Evolutionary conservation across 1,140 invertebrate genomes (phyloP), one percentile per base, ranked within the genome.

Genomic region (Coelopa frigida): DNA sequence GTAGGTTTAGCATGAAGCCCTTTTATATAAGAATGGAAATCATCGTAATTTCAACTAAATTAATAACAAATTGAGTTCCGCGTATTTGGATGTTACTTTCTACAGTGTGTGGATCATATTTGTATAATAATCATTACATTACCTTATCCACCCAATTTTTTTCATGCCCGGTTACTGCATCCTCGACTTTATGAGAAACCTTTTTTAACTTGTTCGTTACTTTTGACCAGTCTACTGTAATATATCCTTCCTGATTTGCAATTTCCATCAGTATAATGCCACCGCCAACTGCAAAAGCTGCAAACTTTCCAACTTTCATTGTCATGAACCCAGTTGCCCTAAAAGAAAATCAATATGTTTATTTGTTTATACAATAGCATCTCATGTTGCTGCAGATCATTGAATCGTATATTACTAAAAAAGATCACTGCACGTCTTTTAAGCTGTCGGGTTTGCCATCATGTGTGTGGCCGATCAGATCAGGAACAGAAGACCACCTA

Each of bases 221-320:
- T 72, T 87, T 84, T 46, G 84, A 83, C 91, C 91, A 94, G 70
- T 95, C 87, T 43, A 90, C 79, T 58, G 89, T 87, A 36, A 96
- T 84, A 54, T 93, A 93, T n/a, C 90, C 92, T 61, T 91, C 83
- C 60, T 94, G 85, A 49, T 87, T 83, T 3, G 91, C 92, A 55
- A 95, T 78, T 74, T 95, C 89, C 43, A 96, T 64, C 55, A 94
- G 73, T 53, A 96, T 84, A 26, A 95, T 84, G 49, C 88, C 84
- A 45, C 89, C 86, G 48, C 92, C 93, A 49, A 94, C 70, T 8
- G 89, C 86, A 44, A 89, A 81, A 7, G 91, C 92, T 36, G 88
- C 87, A 48, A 86, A 74, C 78, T 93, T 94, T 7, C 91, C 90
- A 53, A 94, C 81, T 78, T 94, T 93, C 79, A 91, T 87, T 53